Base-by-base conservation (phyloP, 1,140 invertebrate species). In the Geopemphigus sp. region DNA sequence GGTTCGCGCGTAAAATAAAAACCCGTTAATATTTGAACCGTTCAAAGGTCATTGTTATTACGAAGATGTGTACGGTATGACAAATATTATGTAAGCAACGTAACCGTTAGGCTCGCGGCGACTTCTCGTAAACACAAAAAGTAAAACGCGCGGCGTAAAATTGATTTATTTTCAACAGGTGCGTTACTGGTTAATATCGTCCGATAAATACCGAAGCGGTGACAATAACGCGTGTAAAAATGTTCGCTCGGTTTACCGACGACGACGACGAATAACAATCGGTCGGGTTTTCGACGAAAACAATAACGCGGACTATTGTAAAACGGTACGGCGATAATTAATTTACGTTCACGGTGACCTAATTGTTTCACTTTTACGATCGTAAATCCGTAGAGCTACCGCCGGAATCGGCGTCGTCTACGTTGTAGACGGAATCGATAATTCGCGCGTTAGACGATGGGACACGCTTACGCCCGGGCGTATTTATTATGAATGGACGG, bases 301-400 rank as follows among this genome's bases (percentile, higher is more conserved):
- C n/a, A 47, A 47, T 68, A 47, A 47, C 39, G n/a, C 47, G 1
- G n/a, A n/a, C 22, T 45, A 66, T 14, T 39, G 63, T 66, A 45
- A 22, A 45, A 45, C 32, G 5, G 53, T 47, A 66, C n/a, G n/a
- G 64, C 47, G 39, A 22, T 22, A 47, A 68, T 68, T 68, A 68
- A 68, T 68, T 68, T 19, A 68, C 32, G 22, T 47, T 29, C 32
- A n/a, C 14, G 15, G 22, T 47, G 39, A 45, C 64, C 64, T 68
- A 68, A 68, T 68, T 47, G 64, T 68, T 45, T 68, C 32, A 68
- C 64, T 68, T 68, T 68, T 68, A 68, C 5, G 39, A 45, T 68
- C 47, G 45, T 11, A 15, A 17, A 45, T 68, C 32, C 24, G 22
- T 22, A 5, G n/a, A n/a, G n/a, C n/a, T n/a, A 14, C 32, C 4